phyloP scores from a whole-genome alignment of 2,888 invertebrate genomes.

The Anorthoa munda region DNA sequence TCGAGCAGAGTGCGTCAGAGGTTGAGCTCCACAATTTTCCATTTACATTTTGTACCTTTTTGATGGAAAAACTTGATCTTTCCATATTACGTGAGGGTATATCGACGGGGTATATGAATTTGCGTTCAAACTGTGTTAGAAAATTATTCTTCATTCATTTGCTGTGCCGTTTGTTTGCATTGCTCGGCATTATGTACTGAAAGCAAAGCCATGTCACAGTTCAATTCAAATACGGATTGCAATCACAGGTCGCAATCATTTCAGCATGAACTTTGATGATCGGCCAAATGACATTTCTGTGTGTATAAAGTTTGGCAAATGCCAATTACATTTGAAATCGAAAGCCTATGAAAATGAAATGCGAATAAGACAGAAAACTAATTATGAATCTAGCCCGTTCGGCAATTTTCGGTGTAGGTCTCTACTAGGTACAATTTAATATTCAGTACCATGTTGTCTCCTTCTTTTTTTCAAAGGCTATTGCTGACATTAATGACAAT shows the following conservation, averaged over 20 bases:
- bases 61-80: constrained; percentile 72
- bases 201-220: constrained; percentile 25
- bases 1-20: constrained; percentile 70
- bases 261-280: constrained; percentile 37
- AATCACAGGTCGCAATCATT: constrained; percentile 25
- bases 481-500: not conserved
- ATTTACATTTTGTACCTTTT: constrained; percentile 80
- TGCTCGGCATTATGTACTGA: constrained; percentile 13
- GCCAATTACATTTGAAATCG: constrained; percentile 35
- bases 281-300: constrained; percentile 17
- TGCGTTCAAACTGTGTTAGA: constrained; percentile 36
- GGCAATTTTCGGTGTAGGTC: constrained; percentile 1
- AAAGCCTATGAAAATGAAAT: constrained; percentile 23
- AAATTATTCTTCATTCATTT: constrained; percentile 43
- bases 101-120: constrained; percentile 52
- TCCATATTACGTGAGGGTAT: constrained; percentile 60
- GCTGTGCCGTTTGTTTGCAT: constrained; percentile 23
- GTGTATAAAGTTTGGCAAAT: constrained; percentile 31
- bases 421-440: constrained; percentile 1
- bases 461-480: not conserved
- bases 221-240: constrained; percentile 38
- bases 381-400: constrained; percentile 20
- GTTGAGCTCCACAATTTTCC: constrained; percentile 73
- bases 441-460: not conserved
- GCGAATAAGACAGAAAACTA: constrained; percentile 20